These are phyloP conservation scores for Acropora tenuis DNA, from an alignment of 64 coral and sea anemone genomes.

Conservation along the genomic window DNA sequence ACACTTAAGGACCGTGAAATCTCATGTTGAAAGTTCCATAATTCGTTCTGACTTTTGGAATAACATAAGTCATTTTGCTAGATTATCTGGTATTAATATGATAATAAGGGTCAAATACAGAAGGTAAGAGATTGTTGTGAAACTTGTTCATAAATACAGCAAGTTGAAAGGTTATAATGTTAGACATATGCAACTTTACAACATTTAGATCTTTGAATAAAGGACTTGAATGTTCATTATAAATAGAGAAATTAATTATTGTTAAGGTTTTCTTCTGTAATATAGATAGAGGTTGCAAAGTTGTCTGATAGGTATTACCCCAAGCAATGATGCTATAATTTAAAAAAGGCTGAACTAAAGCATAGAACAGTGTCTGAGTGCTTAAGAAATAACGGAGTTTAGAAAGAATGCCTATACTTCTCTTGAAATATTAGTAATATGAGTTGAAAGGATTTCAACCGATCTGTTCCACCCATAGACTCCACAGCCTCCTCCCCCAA, in stretches of 20 bases:
- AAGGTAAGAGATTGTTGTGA: not conserved
- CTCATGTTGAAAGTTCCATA: not conserved
- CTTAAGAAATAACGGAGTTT: no score
- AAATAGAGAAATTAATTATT: slow-evolving; percentile 2
- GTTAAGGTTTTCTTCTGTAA: not conserved
- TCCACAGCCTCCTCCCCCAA: no score
- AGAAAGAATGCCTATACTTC: no score
- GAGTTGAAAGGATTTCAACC: no score
- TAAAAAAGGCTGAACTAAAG: no score
- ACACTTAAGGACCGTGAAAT: not conserved
- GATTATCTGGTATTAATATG: not conserved
- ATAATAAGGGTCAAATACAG: not conserved
- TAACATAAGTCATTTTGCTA: not conserved
- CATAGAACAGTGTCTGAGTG: no score
- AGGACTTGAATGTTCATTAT: not conserved
- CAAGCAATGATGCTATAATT: no score
- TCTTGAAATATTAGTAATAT: no score
- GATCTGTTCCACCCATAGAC: no score
- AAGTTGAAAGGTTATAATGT: not conserved
- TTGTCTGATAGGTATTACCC: no score
- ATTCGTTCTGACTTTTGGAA: not conserved
- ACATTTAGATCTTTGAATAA: slow-evolving; percentile 5
- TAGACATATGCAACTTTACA: not conserved
- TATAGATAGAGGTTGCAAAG: not conserved
- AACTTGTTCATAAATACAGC: slow-evolving; percentile 4